Base-by-base conservation (phyloP, 2,888 invertebrate genomes). In the Crepidodera aurea region DNA sequence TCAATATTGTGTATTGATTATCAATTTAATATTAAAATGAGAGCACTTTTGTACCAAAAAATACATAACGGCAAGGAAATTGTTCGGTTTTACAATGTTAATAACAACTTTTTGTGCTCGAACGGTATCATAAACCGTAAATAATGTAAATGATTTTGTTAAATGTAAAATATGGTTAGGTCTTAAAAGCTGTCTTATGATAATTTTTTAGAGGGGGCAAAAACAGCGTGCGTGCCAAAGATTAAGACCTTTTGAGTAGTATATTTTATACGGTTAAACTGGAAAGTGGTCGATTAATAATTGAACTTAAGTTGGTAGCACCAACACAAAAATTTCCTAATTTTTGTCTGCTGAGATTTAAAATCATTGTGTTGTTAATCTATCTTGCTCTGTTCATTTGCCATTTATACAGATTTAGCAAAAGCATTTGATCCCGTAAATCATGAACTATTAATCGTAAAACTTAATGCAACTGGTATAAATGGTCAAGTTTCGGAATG, bases 71-170 rank as follows among this genome's bases (percentile, higher is more conserved):
- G 53, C 34, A 48, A 46, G 34, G 34, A 37, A 53, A 60, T 50
- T 46, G 44, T 32, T 55, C 46, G 19, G 13, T n/a, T 12, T 39
- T 18, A 27, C 15, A 44, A 44, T 55, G 34, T 19, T 55, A 46
- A 55, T 55, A 46, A 55, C 55, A 32, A 53, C 37, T 13, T 60
- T 60, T 60, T 60, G 8, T 8, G 13, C 4, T 42, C 32, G 42
- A 50, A 59, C 51, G 50, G 51, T 51, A 29, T 44, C 27, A 29
- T 25, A 42, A 37, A 51, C 51, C 32, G 53, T 60, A 60, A 51
- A 60, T 53, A 60, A 44, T 53, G 53, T 46, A 60, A 55, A 60
- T 60, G 51, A 44, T 53, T 59, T 53, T 16, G 42, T 59, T 59
- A 37, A 44, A 60, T 27, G 42, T 60, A 34, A 40, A 40, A 40